Base-by-base conservation (phyloP, 2,888 invertebrate species). In the Therioaphis trifolii region DNA sequence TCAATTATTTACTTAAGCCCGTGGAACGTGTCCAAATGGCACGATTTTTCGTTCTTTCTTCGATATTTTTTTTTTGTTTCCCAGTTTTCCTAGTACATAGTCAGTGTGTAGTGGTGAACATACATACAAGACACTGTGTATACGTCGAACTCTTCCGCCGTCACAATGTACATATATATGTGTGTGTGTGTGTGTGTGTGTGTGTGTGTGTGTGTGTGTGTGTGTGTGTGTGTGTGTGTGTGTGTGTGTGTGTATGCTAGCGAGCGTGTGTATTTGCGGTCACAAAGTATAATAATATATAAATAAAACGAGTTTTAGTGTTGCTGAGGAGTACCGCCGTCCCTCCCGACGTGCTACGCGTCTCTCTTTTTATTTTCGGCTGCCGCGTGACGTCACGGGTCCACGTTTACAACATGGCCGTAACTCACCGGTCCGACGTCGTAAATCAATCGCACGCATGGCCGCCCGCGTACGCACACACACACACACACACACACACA, bases 371-470 rank as follows among this genome's bases (percentile, higher is more conserved):
- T 43, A n/a, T 69, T 79, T 79, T 79, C 40, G 68, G 40, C 14
- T 40, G 52, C 68, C 66, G 18, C 18, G 55, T 69, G 69, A 79
- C 78, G 78, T 69, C 78, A 69, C 69, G 55, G n/a, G 69, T 52
- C 35, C 68, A 11, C 35, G 14, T 55, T 7, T 18, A 58, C 78
- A 79, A 79, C 78, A 79, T 79, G 78, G 78, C 78, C 78, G 78
- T 79, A 79, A 79, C 68, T 79, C 78, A 79, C 78, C 40, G 52
- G 55, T 24, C 78, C 43, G 68, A 74, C 58, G 63, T 74, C 82
- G 52, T 82, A 82, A 82, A 82, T 82, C 82, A 82, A 82, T 82
- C 74, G 82, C 35, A 4, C 18, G 72, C 74, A 82, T 82, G 82
- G 82, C 82, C 74, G 82, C 82, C 40, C 55, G 27, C 68, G 55